A percentile compares a stretch with the other conserved stretches of the same genome.
phyloP scores from a whole-genome alignment of 2,888 invertebrate genomes.

The Coelogynopora nodosa region DNA sequence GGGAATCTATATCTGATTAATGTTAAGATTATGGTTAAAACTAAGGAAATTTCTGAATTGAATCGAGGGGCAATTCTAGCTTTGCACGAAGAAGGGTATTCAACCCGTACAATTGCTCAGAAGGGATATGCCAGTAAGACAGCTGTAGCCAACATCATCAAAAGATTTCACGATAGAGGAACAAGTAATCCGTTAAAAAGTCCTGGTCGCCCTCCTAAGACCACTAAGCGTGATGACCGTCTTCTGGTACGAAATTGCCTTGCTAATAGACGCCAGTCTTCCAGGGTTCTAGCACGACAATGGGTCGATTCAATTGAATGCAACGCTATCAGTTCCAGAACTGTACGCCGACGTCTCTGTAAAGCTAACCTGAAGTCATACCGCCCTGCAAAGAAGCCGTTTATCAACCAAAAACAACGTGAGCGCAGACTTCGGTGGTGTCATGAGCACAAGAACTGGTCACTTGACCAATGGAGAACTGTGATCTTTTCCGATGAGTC shows the following conservation, averaged over 20 bases:
- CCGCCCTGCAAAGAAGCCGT: slow-evolving; percentile 24
- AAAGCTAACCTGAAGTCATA: slow-evolving; percentile 17
- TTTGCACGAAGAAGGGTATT: slow-evolving; percentile 4
- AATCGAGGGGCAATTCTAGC: slow-evolving; percentile 14
- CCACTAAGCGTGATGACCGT: neutral
- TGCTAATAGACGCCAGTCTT: slow-evolving; percentile 6
- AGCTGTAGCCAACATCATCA: slow-evolving; percentile 21
- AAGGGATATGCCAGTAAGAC: slow-evolving; percentile 29
- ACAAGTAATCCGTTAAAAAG: slow-evolving; percentile 23
- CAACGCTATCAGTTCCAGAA: neutral
- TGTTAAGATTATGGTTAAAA: neutral
- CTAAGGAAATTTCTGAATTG: neutral
- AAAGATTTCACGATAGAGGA: neutral
- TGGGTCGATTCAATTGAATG: neutral
- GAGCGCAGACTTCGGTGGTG: slow-evolving; percentile 19
- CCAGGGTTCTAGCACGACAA: neutral
- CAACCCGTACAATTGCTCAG: neutral
- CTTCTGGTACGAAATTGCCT: slow-evolving; percentile 15
- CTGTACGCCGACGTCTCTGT: slow-evolving; percentile 14
- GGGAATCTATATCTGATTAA: neutral
- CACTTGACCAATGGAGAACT: slow-evolving; percentile 15
- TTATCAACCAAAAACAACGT: neutral
- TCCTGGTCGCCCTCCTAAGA: slow-evolving; percentile 29
- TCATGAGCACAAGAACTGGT: neutral
- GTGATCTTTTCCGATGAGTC: slow-evolving; percentile 18